Conservation (phyloP, 2,797 vertebrate species). For the Thalassophryne amazonica region DNA sequence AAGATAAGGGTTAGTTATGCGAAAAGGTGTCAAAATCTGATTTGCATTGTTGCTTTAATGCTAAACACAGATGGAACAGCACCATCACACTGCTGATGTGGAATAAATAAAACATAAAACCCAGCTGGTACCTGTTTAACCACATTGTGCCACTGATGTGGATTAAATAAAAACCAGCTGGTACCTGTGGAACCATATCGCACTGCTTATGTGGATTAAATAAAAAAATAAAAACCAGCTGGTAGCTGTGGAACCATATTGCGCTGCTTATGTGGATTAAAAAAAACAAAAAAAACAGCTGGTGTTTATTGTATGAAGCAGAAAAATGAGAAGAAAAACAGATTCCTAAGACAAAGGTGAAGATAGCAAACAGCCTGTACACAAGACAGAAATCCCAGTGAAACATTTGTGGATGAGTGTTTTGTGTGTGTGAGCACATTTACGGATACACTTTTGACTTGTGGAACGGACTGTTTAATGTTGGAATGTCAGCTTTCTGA, state of each 20-base stretch:
- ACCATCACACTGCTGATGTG: background rate
- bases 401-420: constrained; percentile 2
- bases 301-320: background rate
- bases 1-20: background rate
- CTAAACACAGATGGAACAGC: background rate
- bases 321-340: constrained; percentile 15
- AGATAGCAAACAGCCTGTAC: constrained; percentile 17
- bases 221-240: too few species aligned
- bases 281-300: too few species aligned
- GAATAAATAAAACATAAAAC: too few species aligned
- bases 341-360: constrained; percentile 12
- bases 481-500: constrained; percentile 46
- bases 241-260: too few species aligned
- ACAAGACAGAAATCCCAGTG: constrained; percentile 13
- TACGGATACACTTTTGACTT: too few species aligned
- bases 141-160: too few species aligned
- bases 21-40: background rate
- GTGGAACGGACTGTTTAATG: constrained; percentile 1
- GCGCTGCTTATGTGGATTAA: too few species aligned
- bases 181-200: too few species aligned
- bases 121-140: too few species aligned
- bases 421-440: constrained; percentile 1
- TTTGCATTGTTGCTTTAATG: background rate
- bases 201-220: too few species aligned
- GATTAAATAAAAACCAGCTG: too few species aligned